Percentiles rank a stretch among this genome's conserved stretches.
Evolutionary conservation across 2,888 invertebrate genomes (phyloP).

Genomic region (Germaria angustata): DNA sequence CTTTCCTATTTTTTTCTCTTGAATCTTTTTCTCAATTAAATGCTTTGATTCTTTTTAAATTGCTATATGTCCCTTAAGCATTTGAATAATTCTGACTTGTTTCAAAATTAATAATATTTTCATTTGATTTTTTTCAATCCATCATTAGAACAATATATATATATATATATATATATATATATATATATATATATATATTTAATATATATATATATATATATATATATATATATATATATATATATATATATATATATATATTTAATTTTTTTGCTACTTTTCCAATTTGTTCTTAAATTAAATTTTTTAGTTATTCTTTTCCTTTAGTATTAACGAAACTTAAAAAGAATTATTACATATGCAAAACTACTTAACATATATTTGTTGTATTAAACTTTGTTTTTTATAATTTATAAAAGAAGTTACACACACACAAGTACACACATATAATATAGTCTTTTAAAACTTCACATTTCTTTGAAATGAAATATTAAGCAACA

Average conservation of each 20-base stretch:
- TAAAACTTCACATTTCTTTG: slow-evolving; percentile 17
- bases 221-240: too few relatives aligned
- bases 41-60: slow-evolving; percentile 40
- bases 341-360: not conserved
- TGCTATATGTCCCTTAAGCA: too few relatives aligned
- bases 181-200: too few relatives aligned
- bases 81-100: slow-evolving; percentile 12
- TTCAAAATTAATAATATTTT: slow-evolving; percentile 7
- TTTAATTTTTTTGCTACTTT: not conserved
- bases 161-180: too few relatives aligned
- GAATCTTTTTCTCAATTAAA: not conserved
- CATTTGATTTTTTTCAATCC: not conserved
- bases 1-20: not conserved
- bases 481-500: slow-evolving; percentile 14
- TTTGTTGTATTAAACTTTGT: not conserved
- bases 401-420: not conserved
- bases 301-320: not conserved
- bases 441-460: slow-evolving; percentile 10
- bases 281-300: not conserved
- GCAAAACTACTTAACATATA: not conserved
- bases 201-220: too few relatives aligned
- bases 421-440: not conserved
- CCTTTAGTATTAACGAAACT: not conserved
- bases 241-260: too few relatives aligned
- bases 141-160: too few relatives aligned